phyloP scores from a whole-genome alignment of 2,888 invertebrate species.

The Diarsia brunnea region DNA sequence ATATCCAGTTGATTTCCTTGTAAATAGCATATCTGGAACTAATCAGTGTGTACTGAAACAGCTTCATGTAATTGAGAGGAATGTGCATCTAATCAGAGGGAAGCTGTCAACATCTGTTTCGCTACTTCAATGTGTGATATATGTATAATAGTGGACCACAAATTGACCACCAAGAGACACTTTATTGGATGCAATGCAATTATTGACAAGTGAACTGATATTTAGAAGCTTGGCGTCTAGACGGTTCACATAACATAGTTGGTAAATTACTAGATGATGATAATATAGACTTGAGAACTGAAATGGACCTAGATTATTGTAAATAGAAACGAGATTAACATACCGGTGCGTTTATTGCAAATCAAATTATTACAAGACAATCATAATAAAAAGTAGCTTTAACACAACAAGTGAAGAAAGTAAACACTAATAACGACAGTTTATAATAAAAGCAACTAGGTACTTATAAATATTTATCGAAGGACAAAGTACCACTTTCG shows the following conservation, averaged over 20 bases:
- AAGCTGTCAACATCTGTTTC: conserved; percentile 51
- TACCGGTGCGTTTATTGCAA: not conserved
- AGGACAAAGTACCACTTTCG: conserved; percentile 19
- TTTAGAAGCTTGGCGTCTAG: not conserved
- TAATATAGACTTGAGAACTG: not conserved
- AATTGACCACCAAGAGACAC: conserved; percentile 29
- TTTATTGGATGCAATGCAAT: conserved; percentile 25
- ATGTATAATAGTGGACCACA: conserved; percentile 14
- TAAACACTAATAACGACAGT: not conserved
- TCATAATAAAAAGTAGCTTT: not conserved
- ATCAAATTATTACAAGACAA: not conserved
- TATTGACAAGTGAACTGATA: conserved; percentile 27
- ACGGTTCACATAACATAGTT: not conserved
- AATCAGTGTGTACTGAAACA: conserved; percentile 50
- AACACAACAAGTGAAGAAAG: not conserved
- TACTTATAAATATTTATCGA: conserved; percentile 16
- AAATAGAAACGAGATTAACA: not conserved
- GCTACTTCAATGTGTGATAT: conserved; percentile 42
- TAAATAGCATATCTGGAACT: conserved; percentile 51
- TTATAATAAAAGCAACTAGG: not conserved
- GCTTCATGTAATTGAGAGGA: conserved; percentile 48
- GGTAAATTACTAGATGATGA: not conserved
- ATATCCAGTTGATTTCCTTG: conserved; percentile 19
- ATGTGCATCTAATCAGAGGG: conserved; percentile 58
- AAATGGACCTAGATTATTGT: not conserved